Base-by-base conservation (phyloP, 2,113 vertebrate species). In the Lota lota region DNA sequence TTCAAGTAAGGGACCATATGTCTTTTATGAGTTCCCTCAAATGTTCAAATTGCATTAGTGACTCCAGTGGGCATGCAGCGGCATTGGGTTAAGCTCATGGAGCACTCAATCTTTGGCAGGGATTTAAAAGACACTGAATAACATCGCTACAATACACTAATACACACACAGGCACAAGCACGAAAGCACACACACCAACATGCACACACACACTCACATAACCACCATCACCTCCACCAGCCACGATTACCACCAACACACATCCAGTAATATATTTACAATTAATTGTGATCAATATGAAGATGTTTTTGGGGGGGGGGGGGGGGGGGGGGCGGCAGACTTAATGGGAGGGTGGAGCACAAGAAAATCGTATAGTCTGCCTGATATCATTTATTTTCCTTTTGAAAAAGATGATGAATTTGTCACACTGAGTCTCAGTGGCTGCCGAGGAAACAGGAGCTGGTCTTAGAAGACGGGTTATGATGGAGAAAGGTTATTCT, bases 1-100 rank as follows among this genome's bases (percentile, higher is more conserved):
- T 66, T 64, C 69, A 78, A 73, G 53, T 74, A 22, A 68, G 78
- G 21, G 20, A 76, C 77, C 79, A 73, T 75, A 72, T 80, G 77
- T 66, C 70, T 73, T 69, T 67, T 74, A 62, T 68, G 71, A 70
- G 40, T 59, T 75, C 71, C 61, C 76, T 33, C 70, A 40, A 62
- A 63, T 69, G 21, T 58, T 72, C 60, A 68, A 58, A 72, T 60
- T 69, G 24, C 15, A 70, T 79, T 24, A 47, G 28, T 33, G 28
- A 33, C 21, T 68, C 19, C 71, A 70, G 28, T 21, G 50, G 47
- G 36, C 63, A 72, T 8, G 11, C 14, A 47, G 56, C 17, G 51
- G 7, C 50, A 64, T 71, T 14, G 67, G 65, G 58, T 70, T 50
- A 64, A 64, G 24, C 64, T 64, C 59, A 69, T 75, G 16, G 17